Evolutionary conservation across 2,113 vertebrate species (phyloP), one percentile per base, ranked within the genome.

Genomic region (Scalopus aquaticus): DNA sequence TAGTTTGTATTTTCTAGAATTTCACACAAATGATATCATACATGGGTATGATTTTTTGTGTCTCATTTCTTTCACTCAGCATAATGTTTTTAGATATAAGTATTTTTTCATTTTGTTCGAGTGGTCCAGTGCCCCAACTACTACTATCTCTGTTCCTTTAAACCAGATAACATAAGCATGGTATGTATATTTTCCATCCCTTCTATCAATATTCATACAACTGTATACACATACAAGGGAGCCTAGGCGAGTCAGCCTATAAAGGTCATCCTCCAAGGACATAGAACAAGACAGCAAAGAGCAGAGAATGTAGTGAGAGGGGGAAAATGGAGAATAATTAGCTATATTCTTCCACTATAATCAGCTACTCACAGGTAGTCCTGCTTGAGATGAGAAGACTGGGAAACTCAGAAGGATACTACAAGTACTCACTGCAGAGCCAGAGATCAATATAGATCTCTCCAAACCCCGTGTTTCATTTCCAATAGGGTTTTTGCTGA

Each of bases 51-150:
- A 58, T 65, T 87, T 65, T 87, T 94, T 84, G 8, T 88, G 12
- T 56, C 76, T 94, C 35, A 58, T 42, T 83, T 96, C 35, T 83
- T 58, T 95, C 85, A 39, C 46, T 72, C 3, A n/a, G 11, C 42
- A 60, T 51, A 20, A 30, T 67, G 49, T 46, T 83, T 96, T 93
- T 51, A 67, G 69, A 39, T 60, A 5, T 62, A 67, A 85, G 46
- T 90, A 15, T 60, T 64, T 96, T 39, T 78, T 42, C 28, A 35
- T 56, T 93, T 83, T 88, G 35, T 35, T 44, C 30, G 74, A 19
- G 20, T 73, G 19, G 17, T 19, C 51, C 17, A 22, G 54, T 20
- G 54, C 19, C 54, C 54, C 20, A 56, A 22, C 54, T 20, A 56
- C 3, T 30, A 20, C 35, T 22, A 3, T 0, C 6, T 2, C 32